Base-by-base conservation (phyloP, 2,888 invertebrate species). In the Spilosoma lubricipeda region DNA sequence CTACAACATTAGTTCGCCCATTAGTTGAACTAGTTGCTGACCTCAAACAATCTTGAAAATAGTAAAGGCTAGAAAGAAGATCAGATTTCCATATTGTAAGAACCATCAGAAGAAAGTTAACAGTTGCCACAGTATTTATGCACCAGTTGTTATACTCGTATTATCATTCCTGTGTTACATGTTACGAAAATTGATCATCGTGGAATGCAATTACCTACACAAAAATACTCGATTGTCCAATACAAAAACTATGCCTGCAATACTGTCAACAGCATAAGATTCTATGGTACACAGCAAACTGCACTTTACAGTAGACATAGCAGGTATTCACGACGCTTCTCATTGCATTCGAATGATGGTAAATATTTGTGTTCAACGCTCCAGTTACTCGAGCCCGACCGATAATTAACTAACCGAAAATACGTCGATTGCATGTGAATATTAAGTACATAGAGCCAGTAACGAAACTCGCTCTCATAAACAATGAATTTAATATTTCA, bases 331-430 rank as follows among this genome's bases (percentile, higher is more conserved):
- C 79, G 77, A 78, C 67, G 75, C 77, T 78, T 75, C 73, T 82
- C 78, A 81, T 78, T 77, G 80, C 82, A 83, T 79, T 80, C 77
- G 81, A 84, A 84, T 83, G 84, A 74, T 72, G 77, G 78, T 70
- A 84, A 82, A 85, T 81, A 82, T 81, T 83, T 79, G 83, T 65
- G 65, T 72, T 75, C 52, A 68, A 77, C 84, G 82, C 79, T 81
- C 77, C 75, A 80, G 81, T 77, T 82, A 77, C 77, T 63, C 63
- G 68, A 67, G 66, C 75, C 77, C 79, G 73, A 67, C 81, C 76
- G 72, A 79, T 85, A 83, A 85, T 85, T 83, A 85, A 79, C 79
- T 77, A 78, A 79, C 74, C 82, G 71, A 82, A 78, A 82, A 82
- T 78, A 77, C 75, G 75, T 59, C 73, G 80, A 78, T 71, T 74